phyloP scores from a whole-genome alignment of 35 echinoderm and acorn worm species.

The Patiria miniata region DNA sequence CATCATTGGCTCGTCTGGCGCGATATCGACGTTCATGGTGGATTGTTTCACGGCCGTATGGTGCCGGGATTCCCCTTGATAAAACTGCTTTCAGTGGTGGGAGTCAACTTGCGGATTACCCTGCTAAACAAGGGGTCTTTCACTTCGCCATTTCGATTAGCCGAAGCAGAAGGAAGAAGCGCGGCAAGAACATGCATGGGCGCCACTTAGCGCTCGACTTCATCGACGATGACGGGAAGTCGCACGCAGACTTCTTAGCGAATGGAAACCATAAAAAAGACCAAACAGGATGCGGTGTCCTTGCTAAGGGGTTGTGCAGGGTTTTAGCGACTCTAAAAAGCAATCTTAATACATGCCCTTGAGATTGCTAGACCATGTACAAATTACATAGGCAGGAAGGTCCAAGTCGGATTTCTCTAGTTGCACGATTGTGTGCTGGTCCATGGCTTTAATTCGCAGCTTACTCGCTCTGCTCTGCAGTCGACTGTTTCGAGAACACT shows the following conservation, averaged over 20 bases:
- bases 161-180: background rate
- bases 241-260: background rate
- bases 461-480: too few relatives aligned
- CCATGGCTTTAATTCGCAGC: too few relatives aligned
- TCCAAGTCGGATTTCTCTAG: too few relatives aligned
- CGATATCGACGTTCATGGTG: conserved; percentile 8
- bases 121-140: conserved; percentile 5
- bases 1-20: conserved; percentile 4
- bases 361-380: too few relatives aligned
- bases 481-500: too few relatives aligned
- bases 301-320: too few relatives aligned
- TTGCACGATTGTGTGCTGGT: too few relatives aligned
- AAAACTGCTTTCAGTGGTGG: background rate
- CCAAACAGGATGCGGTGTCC: too few relatives aligned
- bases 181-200: background rate
- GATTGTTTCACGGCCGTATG: background rate
- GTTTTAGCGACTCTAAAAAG: too few relatives aligned
- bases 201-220: conserved; percentile 17
- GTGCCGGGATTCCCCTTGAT: background rate
- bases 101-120: background rate
- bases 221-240: background rate
- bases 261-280: background rate
- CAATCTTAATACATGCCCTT: too few relatives aligned
- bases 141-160: conserved; percentile 23
- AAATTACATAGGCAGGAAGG: too few relatives aligned